Conservation (phyloP, 2,797 vertebrate genomes). For the Saxicola maurus region DNA sequence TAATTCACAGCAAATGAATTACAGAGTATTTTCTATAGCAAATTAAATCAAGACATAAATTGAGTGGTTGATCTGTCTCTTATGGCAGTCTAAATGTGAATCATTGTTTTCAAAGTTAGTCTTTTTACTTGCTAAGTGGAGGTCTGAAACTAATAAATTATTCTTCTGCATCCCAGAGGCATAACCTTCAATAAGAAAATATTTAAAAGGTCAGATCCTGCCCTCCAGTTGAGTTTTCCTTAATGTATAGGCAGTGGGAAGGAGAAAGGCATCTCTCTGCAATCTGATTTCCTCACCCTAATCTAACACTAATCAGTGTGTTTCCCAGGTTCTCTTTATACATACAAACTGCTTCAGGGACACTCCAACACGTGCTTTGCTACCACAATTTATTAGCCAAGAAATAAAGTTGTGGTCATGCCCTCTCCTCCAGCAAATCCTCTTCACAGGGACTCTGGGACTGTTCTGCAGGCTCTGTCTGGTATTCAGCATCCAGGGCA, state of each 20-base stretch:
- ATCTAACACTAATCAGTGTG: neutral
- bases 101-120: conserved; percentile 1
- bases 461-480: neutral
- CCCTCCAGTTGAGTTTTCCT: neutral
- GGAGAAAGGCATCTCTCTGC: neutral
- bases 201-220: neutral
- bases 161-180: neutral
- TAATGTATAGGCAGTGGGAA: neutral
- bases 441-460: neutral
- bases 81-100: neutral
- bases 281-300: neutral
- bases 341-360: neutral
- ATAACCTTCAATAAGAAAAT: conserved; percentile 3
- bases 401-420: neutral
- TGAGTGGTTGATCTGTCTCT: neutral
- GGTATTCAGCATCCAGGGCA: neutral
- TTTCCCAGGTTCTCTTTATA: neutral
- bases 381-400: conserved; percentile 1
- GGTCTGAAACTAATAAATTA: conserved; percentile 1
- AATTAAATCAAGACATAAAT: neutral
- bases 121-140: neutral
- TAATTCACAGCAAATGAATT: neutral
- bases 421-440: neutral
- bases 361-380: neutral
- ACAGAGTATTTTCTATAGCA: neutral